Evolutionary conservation across 2,113 vertebrate genomes (phyloP).

Genomic region (Chlamydotis undulata): DNA sequence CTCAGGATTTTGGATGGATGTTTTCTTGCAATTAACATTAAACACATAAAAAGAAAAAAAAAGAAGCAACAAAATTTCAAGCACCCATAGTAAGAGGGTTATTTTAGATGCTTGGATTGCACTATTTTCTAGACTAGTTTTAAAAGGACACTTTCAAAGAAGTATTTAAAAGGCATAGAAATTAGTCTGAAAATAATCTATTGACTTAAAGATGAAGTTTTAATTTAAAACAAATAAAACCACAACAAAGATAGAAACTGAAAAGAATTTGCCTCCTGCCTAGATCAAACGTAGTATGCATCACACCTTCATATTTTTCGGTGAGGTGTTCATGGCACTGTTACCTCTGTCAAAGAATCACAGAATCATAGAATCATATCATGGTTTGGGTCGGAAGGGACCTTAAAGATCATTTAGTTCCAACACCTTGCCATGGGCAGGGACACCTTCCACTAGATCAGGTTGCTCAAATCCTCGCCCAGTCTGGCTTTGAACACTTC

Average conservation of each 20-base stretch:
- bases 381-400: too few relatives aligned
- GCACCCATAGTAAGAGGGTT: neutral
- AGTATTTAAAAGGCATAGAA: neutral
- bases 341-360: neutral
- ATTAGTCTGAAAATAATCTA: neutral
- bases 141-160: neutral
- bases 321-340: neutral
- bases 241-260: neutral
- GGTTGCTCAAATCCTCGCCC: neutral
- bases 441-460: neutral
- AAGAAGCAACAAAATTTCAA: neutral
- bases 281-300: neutral
- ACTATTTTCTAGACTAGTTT: neutral
- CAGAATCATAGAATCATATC: neutral
- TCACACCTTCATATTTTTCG: neutral
- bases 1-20: neutral
- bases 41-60: neutral
- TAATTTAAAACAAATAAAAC: neutral
- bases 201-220: neutral
- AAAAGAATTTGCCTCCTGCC: neutral
- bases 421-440: too few relatives aligned
- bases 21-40: neutral
- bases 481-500: neutral
- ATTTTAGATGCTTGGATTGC: neutral
- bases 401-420: too few relatives aligned